Evolutionary conservation across 2,113 vertebrate species (phyloP).

Genomic region (Chlorodrepanis virens): DNA sequence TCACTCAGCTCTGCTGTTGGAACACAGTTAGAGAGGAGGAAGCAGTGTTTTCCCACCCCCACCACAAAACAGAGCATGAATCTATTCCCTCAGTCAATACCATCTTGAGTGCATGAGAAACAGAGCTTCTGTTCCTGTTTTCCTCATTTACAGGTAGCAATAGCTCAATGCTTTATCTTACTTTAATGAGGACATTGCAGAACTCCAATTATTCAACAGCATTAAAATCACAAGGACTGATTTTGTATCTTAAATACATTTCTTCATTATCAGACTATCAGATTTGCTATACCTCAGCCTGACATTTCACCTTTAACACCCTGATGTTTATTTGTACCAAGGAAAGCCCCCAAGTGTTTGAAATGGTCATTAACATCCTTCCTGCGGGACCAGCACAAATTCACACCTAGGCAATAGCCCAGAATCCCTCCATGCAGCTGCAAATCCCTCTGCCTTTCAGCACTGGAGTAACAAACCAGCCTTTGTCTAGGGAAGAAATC

Average conservation of each 20-base stretch:
- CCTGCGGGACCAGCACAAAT: not conserved
- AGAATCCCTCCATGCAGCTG: not conserved
- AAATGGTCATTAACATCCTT: conserved; percentile 12
- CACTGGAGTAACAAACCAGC: not conserved
- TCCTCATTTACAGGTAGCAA: not conserved
- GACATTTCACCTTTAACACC: not conserved
- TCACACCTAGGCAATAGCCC: not conserved
- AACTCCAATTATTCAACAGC: not conserved
- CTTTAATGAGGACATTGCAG: not conserved
- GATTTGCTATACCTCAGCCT: not conserved
- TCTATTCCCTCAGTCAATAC: not conserved
- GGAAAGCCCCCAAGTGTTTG: not conserved
- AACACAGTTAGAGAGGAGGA: not conserved
- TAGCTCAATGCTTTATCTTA: not conserved
- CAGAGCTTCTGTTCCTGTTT: not conserved
- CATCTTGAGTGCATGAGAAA: not conserved
- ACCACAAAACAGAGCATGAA: not conserved
- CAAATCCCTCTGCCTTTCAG: not conserved
- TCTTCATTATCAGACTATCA: not conserved
- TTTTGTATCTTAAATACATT: not conserved
- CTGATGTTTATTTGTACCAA: not conserved
- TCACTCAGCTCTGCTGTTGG: not conserved
- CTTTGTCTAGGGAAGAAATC: not conserved
- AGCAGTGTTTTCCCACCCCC: not conserved
- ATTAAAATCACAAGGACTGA: not conserved